Conservation (phyloP, 2,113 vertebrate genomes). For the Tetraodon nigroviridis region DNA sequence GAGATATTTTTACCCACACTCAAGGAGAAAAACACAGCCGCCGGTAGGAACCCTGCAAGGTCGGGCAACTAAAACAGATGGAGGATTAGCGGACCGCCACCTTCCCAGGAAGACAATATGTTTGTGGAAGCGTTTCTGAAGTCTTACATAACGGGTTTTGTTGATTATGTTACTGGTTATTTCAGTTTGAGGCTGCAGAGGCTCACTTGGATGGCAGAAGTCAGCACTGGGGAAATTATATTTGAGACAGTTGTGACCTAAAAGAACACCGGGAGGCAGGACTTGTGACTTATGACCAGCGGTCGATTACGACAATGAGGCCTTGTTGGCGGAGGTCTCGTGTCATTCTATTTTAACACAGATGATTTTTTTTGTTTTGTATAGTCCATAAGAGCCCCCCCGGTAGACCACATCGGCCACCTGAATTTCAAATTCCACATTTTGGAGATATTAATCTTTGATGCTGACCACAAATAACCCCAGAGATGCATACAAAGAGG, state of each 20-base stretch:
- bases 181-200: neutral
- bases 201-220: too few species aligned
- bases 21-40: conserved; percentile 4
- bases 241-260: too few species aligned
- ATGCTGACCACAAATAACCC: too few species aligned
- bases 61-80: conserved; percentile 3
- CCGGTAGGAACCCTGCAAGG: conserved; percentile 2
- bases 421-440: too few species aligned
- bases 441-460: too few species aligned
- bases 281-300: too few species aligned
- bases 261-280: too few species aligned
- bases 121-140: neutral
- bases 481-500: too few species aligned
- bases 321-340: too few species aligned
- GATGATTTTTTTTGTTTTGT: neutral
- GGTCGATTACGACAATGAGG: too few species aligned
- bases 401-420: neutral
- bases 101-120: neutral
- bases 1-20: conserved; percentile 11
- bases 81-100: conserved; percentile 3
- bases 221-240: too few species aligned
- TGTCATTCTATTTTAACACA: neutral
- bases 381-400: neutral
- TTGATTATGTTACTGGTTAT: neutral
- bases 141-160: neutral